These are phyloP conservation scores for Ormyrus labotus DNA, from an alignment of 2,888 invertebrate species.

Conservation along the genomic window DNA sequence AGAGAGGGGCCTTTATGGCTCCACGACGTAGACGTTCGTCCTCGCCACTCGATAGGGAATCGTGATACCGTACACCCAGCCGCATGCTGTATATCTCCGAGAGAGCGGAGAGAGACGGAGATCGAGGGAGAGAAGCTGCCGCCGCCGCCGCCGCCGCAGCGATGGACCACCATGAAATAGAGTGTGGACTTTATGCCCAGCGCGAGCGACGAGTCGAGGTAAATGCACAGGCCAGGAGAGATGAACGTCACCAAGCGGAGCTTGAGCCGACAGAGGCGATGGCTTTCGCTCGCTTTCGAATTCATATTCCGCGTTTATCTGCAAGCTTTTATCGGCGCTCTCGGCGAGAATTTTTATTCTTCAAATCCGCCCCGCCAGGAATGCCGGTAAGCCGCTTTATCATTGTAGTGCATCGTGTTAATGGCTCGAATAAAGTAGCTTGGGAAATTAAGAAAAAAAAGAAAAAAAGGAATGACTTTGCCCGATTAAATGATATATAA, in stretches of 20 bases:
- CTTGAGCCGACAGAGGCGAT: slow-evolving; percentile 42
- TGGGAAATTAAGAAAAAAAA: too few relatives aligned
- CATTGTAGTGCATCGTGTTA: too few relatives aligned
- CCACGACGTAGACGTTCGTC: slow-evolving; percentile 49
- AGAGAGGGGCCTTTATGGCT: slow-evolving; percentile 46
- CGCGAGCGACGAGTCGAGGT: slow-evolving; percentile 12
- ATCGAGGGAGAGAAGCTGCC: slow-evolving; percentile 27
- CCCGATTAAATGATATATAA: too few relatives aligned
- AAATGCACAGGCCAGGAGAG: neutral
- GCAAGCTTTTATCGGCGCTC: too few relatives aligned
- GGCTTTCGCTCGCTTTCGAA: slow-evolving; percentile 24
- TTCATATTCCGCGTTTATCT: slow-evolving; percentile 3
- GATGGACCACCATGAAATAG: slow-evolving; percentile 57
- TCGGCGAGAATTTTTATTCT: neutral
- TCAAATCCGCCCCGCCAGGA: too few relatives aligned
- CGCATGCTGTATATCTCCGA: slow-evolving; percentile 40
- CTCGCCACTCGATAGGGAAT: slow-evolving; percentile 59
- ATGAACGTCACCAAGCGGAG: slow-evolving; percentile 40
- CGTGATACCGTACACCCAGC: slow-evolving; percentile 57
- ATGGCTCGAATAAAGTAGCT: too few relatives aligned
- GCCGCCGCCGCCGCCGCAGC: slow-evolving; percentile 17
- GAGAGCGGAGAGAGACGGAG: neutral
- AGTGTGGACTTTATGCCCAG: slow-evolving; percentile 53
- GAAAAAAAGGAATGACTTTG: too few relatives aligned
- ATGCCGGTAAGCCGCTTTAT: too few relatives aligned